A percentile compares a stretch with the other conserved stretches of the same genome.
Conservation (phyloP, 2,888 invertebrate species). For the Caradrina clavipalpis region DNA sequence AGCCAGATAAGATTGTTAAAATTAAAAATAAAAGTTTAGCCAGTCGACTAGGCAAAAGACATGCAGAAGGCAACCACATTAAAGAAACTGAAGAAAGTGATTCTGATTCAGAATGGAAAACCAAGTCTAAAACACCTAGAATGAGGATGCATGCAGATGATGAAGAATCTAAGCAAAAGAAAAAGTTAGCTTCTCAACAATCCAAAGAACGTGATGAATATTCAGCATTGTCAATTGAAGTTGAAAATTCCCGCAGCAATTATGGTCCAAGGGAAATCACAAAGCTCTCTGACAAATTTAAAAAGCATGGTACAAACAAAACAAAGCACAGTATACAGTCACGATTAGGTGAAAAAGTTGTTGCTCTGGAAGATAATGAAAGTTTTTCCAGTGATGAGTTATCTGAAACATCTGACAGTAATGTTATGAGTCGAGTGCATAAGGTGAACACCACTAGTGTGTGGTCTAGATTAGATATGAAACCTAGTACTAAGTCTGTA, state of each 20-base stretch:
- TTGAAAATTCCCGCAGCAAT: constrained; percentile 77
- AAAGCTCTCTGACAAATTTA: constrained; percentile 84
- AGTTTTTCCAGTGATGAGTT: constrained; percentile 75
- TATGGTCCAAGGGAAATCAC: constrained; percentile 77
- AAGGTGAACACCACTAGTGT: constrained; percentile 85
- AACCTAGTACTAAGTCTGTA: constrained; percentile 63
- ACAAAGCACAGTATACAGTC: constrained; percentile 75
- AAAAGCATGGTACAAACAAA: constrained; percentile 67
- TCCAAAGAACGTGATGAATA: constrained; percentile 72
- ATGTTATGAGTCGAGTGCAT: constrained; percentile 90
- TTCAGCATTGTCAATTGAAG: constrained; percentile 86
- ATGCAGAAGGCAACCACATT: constrained; percentile 63
- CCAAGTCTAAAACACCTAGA: constrained; percentile 92
- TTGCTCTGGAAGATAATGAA: constrained; percentile 61
- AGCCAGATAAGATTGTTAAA: constrained; percentile 70
- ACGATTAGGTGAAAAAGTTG: constrained; percentile 82
- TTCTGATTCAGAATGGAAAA: constrained; percentile 91
- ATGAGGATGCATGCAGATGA: constrained; percentile 98
- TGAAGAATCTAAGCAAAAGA: constrained; percentile 92
- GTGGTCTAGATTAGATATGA: constrained; percentile 90
- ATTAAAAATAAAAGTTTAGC: constrained; percentile 83
- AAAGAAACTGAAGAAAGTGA: constrained; percentile 83
- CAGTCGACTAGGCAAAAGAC: constrained; percentile 82
- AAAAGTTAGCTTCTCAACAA: constrained; percentile 69
- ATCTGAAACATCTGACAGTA: constrained; percentile 76